Conservation (phyloP, 2,113 vertebrate genomes). For the Ochotona curzoniae region DNA sequence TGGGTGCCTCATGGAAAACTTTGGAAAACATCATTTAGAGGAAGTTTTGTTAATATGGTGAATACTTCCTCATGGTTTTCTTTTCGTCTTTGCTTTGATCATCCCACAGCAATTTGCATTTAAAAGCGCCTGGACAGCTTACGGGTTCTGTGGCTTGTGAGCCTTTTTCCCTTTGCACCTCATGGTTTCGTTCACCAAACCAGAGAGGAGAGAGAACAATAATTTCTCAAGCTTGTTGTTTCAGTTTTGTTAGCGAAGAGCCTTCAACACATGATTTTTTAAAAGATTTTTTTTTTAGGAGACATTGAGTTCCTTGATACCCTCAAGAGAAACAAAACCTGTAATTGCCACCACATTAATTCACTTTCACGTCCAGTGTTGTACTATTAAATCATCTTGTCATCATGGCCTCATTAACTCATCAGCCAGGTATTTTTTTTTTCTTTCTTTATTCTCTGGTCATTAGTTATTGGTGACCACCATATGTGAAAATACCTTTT, state of each 20-base stretch:
- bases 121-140: not conserved
- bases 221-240: slow-evolving; percentile 39
- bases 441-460: not conserved
- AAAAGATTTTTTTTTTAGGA: not conserved
- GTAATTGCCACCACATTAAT: not conserved
- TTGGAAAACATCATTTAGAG: not conserved
- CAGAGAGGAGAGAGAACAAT: not conserved
- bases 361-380: not conserved
- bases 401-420: slow-evolving; percentile 8
- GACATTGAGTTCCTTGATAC: not conserved
- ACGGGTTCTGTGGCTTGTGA: slow-evolving; percentile 3
- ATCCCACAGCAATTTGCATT: not conserved
- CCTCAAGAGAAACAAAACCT: slow-evolving; percentile 13
- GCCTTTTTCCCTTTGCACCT: not conserved
- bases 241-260: slow-evolving; percentile 37
- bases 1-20: not conserved
- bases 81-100: not conserved
- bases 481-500: not conserved
- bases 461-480: not conserved
- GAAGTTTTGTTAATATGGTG: not conserved
- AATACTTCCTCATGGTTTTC: not conserved
- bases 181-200: slow-evolving; percentile 37
- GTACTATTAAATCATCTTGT: slow-evolving; percentile 50
- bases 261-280: slow-evolving; percentile 29
- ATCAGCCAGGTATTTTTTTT: not conserved